phyloP scores from a whole-genome alignment of 2,113 vertebrate species.

The Ictalurus furcatus region DNA sequence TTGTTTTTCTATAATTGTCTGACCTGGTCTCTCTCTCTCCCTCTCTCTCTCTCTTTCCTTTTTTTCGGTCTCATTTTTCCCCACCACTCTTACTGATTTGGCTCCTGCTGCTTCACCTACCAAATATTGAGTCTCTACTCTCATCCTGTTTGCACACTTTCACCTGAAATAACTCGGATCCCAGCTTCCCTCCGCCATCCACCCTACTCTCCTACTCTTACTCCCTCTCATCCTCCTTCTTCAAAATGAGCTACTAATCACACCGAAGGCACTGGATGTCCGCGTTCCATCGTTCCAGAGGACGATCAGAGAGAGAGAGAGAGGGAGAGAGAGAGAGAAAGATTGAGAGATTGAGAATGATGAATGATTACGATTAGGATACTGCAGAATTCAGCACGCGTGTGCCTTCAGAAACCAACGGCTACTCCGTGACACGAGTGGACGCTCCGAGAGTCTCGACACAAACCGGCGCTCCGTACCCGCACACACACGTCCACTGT shows the following conservation, averaged over 20 bases:
- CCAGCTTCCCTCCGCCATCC: neutral
- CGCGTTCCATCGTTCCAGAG: neutral
- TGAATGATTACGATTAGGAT: slow-evolving; percentile 9
- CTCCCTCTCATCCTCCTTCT: neutral
- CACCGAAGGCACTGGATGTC: neutral
- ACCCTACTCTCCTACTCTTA: neutral
- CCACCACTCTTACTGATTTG: neutral
- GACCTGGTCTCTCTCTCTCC: neutral
- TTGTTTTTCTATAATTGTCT: neutral
- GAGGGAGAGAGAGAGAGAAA: slow-evolving; percentile 9
- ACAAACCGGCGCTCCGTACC: neutral
- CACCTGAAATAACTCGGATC: slow-evolving; percentile 14
- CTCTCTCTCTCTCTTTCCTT: neutral
- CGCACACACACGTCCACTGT: neutral
- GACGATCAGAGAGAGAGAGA: neutral
- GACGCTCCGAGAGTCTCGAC: neutral
- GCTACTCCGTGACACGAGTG: neutral
- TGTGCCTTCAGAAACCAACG: slow-evolving; percentile 1
- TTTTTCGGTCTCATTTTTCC: neutral
- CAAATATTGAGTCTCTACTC: neutral
- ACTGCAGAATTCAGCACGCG: slow-evolving; percentile 5
- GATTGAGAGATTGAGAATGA: neutral
- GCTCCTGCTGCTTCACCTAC: neutral
- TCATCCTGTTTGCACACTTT: neutral
- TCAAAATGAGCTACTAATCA: neutral